Evolutionary conservation across 2,888 invertebrate species (phyloP), one percentile per base, ranked within the genome.

Genomic region (Hemicrepidius hirtus): DNA sequence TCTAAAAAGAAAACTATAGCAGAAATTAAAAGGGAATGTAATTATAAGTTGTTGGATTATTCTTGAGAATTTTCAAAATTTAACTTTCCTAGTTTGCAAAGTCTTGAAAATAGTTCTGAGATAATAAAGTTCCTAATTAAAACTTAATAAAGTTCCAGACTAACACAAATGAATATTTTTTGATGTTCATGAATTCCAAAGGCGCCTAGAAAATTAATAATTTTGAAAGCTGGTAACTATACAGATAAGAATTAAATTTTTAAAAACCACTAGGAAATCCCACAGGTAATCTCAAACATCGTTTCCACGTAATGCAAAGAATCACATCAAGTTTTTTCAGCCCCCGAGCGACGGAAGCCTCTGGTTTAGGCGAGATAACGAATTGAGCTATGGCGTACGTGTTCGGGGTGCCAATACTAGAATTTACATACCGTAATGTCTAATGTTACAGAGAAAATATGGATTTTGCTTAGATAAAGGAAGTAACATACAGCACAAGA

Each of bases 351-450:
- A 75, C 75, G 78, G 71, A 76, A 76, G 75, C 76, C 75, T 65
- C 76, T 76, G 77, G 74, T 72, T 76, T 72, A 73, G 69, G 32
- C 64, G 75, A 80, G 80, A 80, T 80, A 80, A 80, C 80, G 80
- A 80, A 80, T 78, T 78, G 79, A 79, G 79, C 78, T 76, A 77
- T 78, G 79, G 76, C 75, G 76, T 74, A 79, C 80, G 80, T 80
- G 80, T 73, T 75, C 70, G 53, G 80, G 59, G 66, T 32, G 50
- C 55, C 66, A 70, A 73, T 53, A 55, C 16, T 40, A 12, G 18
- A 66, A 73, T 73, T 73, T 73, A 69, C 73, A 73, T 73, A 70
- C 59, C 53, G 66, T 73, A 73, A 64, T 68, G 69, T 73, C 67
- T 69, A 69, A 73, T 70, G 73, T 73, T 60, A 32, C 60, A 41